phyloP scores from a whole-genome alignment of 2,888 invertebrate genomes.

The Isotomurus palustris region DNA sequence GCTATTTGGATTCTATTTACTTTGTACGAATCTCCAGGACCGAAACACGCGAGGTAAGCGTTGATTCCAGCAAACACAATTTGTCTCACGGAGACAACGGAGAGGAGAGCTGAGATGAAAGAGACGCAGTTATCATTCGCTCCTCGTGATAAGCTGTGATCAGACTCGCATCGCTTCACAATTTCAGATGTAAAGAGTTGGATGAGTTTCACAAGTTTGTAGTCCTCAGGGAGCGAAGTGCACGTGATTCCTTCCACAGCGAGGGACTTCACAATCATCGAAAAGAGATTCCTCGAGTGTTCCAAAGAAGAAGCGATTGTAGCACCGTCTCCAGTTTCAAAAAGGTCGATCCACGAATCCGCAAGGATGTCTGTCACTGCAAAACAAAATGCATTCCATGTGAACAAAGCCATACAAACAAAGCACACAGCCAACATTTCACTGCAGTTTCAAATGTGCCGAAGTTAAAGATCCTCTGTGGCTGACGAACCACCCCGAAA shows the following conservation, averaged over 20 bases:
- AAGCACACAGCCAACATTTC: too few species aligned
- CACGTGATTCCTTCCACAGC: constrained; percentile 43
- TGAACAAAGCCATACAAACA: too few species aligned
- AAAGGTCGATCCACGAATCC: constrained; percentile 45
- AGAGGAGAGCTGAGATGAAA: constrained; percentile 38
- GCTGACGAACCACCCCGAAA: too few species aligned
- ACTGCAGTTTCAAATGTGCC: too few species aligned
- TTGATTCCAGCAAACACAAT: constrained; percentile 44
- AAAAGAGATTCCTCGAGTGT: constrained; percentile 41
- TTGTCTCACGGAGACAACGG: constrained; percentile 39
- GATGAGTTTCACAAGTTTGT: constrained; percentile 40
- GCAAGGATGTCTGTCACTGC: constrained; percentile 43
- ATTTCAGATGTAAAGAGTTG: constrained; percentile 45
- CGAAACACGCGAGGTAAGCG: constrained; percentile 45
- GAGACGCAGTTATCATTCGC: constrained; percentile 41
- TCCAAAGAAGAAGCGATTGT: constrained; percentile 43
- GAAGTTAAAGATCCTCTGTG: too few species aligned
- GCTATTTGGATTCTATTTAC: constrained; percentile 7
- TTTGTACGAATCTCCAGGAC: constrained; percentile 45
- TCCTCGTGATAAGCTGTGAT: constrained; percentile 37
- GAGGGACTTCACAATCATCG: constrained; percentile 43
- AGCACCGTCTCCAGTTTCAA: constrained; percentile 45
- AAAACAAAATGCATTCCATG: too few species aligned
- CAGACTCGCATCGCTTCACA: constrained; percentile 43
- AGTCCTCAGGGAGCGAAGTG: constrained; percentile 36